These are phyloP conservation scores for Bothrops alternatus DNA, from an alignment of 2,797 vertebrate species.

Conservation along the genomic window DNA sequence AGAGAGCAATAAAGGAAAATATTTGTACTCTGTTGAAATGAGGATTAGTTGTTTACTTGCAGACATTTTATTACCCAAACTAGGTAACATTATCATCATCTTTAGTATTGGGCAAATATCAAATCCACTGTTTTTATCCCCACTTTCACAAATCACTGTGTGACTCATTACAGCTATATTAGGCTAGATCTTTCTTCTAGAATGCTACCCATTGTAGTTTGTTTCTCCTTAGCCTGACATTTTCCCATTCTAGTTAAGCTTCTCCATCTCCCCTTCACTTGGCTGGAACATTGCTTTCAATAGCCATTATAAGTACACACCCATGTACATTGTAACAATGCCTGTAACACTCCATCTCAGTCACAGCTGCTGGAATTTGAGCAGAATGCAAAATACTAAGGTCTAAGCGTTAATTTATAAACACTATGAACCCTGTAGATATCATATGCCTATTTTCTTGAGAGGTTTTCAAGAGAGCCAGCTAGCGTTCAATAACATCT, in stretches of 20 bases:
- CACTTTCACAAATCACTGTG: background rate
- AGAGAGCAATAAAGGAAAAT: no score
- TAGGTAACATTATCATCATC: background rate
- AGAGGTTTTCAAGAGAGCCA: background rate
- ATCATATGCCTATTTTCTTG: background rate
- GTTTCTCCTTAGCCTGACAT: background rate
- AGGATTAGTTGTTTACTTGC: background rate
- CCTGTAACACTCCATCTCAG: constrained; percentile 75
- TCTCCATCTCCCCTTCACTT: background rate
- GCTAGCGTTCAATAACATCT: background rate
- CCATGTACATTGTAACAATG: constrained; percentile 50
- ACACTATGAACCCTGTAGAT: background rate
- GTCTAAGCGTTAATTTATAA: constrained; percentile 73
- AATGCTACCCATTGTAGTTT: background rate
- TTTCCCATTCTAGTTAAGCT: background rate
- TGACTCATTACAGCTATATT: background rate
- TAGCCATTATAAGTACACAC: background rate
- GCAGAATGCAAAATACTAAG: constrained; percentile 80
- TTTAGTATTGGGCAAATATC: background rate
- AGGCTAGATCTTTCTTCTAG: background rate
- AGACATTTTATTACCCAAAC: background rate
- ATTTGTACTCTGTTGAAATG: background rate
- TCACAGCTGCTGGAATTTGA: constrained; percentile 79
- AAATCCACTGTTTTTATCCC: background rate
- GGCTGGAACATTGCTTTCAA: background rate